Evolutionary conservation across 2,797 vertebrate species (phyloP).

Genomic region (Pteropus rufus): DNA sequence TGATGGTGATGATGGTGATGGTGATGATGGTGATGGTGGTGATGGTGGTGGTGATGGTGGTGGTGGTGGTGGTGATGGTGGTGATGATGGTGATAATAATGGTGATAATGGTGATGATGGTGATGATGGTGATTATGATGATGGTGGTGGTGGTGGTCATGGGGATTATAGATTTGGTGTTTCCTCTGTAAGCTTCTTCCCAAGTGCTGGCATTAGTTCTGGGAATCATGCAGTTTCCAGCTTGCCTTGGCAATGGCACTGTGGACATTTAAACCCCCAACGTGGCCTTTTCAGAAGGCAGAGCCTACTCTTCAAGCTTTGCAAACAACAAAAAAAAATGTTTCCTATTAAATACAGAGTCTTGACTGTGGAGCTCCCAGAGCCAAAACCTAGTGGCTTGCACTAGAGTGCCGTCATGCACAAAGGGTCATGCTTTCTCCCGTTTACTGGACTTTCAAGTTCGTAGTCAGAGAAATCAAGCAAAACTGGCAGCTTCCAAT

Average conservation of each 20-base stretch:
- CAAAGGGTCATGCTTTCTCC: neutral
- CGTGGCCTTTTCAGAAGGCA: neutral
- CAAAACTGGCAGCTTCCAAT: neutral
- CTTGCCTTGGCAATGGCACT: neutral
- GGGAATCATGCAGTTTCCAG: no score
- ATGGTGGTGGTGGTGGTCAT: neutral
- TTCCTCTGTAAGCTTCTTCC: neutral
- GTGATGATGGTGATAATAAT: neutral
- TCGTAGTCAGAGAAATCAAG: neutral
- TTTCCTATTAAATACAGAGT: neutral
- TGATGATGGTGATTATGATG: neutral
- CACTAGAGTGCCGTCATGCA: neutral
- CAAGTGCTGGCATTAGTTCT: neutral
- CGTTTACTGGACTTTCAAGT: neutral
- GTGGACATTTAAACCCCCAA: no score
- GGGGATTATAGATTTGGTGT: neutral
- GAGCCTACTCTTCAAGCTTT: neutral
- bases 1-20: neutral
- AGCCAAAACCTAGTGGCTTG: neutral
- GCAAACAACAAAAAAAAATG: accelerated
- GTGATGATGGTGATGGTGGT: neutral
- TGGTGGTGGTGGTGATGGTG: neutral
- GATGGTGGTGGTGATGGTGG: neutral
- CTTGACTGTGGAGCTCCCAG: neutral
- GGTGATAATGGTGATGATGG: neutral